A percentile compares a stretch with the other conserved stretches of the same genome.
phyloP scores from a whole-genome alignment of 2,888 invertebrate genomes.

The Cataglyphis albicans region DNA sequence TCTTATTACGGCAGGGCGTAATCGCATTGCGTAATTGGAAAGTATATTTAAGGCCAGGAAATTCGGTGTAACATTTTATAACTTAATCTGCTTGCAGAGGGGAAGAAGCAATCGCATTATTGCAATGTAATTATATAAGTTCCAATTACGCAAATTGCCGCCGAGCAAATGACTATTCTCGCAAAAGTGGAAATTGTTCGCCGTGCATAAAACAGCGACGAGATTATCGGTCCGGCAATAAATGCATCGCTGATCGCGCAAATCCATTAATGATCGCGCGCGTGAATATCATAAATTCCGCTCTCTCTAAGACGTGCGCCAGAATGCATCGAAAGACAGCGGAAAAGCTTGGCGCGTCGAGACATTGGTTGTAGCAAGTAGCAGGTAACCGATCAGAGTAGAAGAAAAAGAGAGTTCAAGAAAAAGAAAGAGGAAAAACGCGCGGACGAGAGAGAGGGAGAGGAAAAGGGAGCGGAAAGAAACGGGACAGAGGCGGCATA shows the following conservation, averaged over 20 bases:
- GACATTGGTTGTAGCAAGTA: conserved; percentile 64
- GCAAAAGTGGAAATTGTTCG: conserved; percentile 36
- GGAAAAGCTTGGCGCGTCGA: conserved; percentile 56
- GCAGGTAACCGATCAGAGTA: conserved; percentile 69
- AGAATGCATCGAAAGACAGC: conserved; percentile 30
- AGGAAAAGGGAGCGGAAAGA: conserved; percentile 56
- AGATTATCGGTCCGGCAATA: conserved; percentile 42
- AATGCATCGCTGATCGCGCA: conserved; percentile 20
- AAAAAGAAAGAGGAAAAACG: conserved; percentile 38
- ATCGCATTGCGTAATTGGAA: conserved; percentile 57
- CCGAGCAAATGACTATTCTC: conserved; percentile 39
- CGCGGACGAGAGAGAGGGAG: neutral
- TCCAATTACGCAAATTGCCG: conserved; percentile 54
- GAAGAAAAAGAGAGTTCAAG: conserved; percentile 34
- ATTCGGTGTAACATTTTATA: conserved; percentile 54
- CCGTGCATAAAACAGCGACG: conserved; percentile 31
- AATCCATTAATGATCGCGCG: conserved; percentile 41
- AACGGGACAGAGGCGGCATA: conserved; percentile 64
- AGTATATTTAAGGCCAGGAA: conserved; percentile 39
- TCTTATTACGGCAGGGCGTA: conserved; percentile 62
- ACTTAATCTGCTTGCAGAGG: conserved; percentile 45
- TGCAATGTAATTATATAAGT: conserved; percentile 55
- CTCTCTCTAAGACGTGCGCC: neutral
- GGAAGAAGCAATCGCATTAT: conserved; percentile 54
- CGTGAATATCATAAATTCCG: conserved; percentile 24